These are phyloP conservation scores for Parambassis ranga DNA, from an alignment of 2,797 vertebrate species.

Conservation along the genomic window DNA sequence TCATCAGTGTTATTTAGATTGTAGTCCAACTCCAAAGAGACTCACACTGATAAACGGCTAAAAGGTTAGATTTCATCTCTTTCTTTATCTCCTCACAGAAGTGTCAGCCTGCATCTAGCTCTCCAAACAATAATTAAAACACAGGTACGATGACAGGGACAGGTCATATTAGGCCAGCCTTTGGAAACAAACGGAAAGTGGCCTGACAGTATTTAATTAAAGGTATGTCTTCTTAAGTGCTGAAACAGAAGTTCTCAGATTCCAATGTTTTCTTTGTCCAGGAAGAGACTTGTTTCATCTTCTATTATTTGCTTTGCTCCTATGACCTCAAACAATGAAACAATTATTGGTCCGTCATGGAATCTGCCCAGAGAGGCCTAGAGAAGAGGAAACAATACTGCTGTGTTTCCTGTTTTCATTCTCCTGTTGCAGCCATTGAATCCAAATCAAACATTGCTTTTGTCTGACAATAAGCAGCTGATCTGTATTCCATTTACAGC, in stretches of 20 bases:
- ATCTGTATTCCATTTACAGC: too few relatives aligned
- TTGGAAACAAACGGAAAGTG: not conserved
- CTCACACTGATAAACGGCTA: not conserved
- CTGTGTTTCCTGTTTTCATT: too few relatives aligned
- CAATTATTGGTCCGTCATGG: slow-evolving; percentile 6
- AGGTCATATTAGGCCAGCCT: not conserved
- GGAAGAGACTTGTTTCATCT: not conserved
- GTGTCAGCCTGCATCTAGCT: not conserved
- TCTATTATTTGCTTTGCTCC: not conserved
- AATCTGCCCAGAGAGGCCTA: too few relatives aligned
- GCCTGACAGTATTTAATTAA: not conserved
- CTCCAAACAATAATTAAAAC: slow-evolving; percentile 6
- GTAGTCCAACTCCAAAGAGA: not conserved
- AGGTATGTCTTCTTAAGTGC: not conserved
- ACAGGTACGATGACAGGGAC: not conserved
- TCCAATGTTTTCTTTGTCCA: not conserved
- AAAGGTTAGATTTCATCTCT: not conserved
- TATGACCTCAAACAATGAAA: not conserved
- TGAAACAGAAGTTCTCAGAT: not conserved
- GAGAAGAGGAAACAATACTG: too few relatives aligned
- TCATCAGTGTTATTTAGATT: slow-evolving; percentile 24
- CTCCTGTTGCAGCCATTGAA: too few relatives aligned
- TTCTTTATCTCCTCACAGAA: not conserved
- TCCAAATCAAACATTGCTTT: too few relatives aligned
- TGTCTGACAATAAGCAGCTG: too few relatives aligned